Evolutionary conservation across 2,888 invertebrate species (phyloP).

Genomic region (Apamea sordens): DNA sequence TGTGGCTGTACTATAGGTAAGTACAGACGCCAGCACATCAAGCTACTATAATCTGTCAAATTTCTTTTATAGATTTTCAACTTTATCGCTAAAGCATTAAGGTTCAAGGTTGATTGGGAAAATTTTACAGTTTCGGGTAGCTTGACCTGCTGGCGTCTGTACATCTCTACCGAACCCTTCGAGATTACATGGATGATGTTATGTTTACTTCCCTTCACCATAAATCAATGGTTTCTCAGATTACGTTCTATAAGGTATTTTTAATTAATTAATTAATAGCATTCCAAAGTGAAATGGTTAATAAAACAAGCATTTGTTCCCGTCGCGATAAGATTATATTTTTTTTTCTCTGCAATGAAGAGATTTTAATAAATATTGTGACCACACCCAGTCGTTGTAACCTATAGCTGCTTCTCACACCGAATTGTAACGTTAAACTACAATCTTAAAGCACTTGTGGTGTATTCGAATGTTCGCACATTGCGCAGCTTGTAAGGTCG

Average conservation of each 20-base stretch:
- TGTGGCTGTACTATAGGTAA: no score
- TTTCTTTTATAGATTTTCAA: no score
- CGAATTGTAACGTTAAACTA: conserved; percentile 13
- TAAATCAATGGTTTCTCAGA: not conserved
- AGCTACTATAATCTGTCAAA: no score
- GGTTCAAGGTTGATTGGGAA: no score
- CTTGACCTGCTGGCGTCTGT: no score
- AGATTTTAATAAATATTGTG: conserved; percentile 85
- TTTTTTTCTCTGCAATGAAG: conserved; percentile 82
- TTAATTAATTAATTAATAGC: conserved; percentile 13
- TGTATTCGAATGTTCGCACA: not conserved
- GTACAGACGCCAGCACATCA: no score
- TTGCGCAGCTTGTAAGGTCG: no score
- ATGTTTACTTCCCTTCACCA: not conserved
- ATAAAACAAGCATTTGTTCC: conserved; percentile 62
- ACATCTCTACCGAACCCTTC: no score
- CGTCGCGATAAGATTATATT: conserved; percentile 67
- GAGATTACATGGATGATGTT: no score
- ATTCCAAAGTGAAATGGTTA: conserved; percentile 53
- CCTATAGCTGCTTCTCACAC: conserved; percentile 70
- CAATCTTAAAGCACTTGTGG: not conserved
- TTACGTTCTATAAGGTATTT: not conserved
- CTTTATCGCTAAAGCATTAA: no score
- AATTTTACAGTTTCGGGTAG: no score
- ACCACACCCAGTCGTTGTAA: conserved; percentile 78